Conservation (phyloP, 2,797 vertebrate species). For the Pempheris klunzingeri region DNA sequence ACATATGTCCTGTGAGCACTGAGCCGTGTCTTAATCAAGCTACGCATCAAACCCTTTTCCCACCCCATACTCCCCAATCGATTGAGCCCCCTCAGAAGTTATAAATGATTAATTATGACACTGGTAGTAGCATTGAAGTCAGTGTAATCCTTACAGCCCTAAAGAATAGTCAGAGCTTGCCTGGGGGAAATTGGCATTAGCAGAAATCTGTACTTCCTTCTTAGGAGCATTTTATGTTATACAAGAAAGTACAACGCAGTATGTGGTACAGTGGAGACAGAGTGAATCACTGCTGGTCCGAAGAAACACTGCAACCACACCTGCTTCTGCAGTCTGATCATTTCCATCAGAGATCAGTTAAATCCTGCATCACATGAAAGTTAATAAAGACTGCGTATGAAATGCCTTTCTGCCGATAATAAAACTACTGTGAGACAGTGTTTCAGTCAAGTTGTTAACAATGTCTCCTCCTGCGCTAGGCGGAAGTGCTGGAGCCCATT, state of each 20-base stretch:
- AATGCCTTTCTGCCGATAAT: neutral
- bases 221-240: constrained; percentile 38
- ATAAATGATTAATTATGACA: constrained; percentile 59
- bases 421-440: neutral
- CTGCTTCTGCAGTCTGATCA: neutral
- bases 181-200: constrained; percentile 5
- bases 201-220: constrained; percentile 35
- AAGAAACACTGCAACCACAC: neutral
- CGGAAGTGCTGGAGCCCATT: too few relatives aligned
- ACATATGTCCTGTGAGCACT: constrained; percentile 41
- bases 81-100: constrained; percentile 38
- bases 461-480: neutral
- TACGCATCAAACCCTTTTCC: constrained; percentile 26
- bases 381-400: neutral
- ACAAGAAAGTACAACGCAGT: constrained; percentile 3
- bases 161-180: constrained; percentile 15
- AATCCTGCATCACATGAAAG: neutral
- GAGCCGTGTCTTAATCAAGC: constrained; percentile 40
- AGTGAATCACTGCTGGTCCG: neutral
- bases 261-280: neutral
- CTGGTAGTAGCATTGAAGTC: constrained; percentile 26
- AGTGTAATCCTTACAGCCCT: constrained; percentile 35
- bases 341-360: neutral
- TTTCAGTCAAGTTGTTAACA: neutral
- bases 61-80: constrained; percentile 26